phyloP scores from a whole-genome alignment of 2,888 invertebrate species.

The Troides helena region DNA sequence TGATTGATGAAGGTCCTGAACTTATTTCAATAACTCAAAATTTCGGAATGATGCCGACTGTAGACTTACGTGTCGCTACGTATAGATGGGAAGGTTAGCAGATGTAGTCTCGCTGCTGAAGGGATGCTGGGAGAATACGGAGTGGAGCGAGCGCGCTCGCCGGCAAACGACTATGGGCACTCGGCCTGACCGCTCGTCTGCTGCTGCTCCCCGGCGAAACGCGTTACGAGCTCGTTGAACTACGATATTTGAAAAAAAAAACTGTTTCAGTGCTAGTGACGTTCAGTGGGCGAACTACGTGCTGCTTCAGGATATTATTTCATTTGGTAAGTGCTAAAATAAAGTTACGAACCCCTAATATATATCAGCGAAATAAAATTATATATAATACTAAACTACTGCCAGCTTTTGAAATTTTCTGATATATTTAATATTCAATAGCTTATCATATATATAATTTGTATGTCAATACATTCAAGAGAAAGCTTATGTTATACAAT shows the following conservation, averaged over 20 bases:
- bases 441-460: no score
- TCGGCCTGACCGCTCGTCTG: constrained; percentile 12
- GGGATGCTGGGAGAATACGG: background rate
- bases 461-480: no score
- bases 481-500: no score
- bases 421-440: no score
- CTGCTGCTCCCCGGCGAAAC: background rate
- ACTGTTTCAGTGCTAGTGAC: constrained; percentile 10
- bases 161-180: constrained; percentile 17
- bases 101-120: background rate
- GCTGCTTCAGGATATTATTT: constrained; percentile 11
- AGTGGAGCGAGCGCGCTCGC: constrained; percentile 2
- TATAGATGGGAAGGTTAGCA: background rate
- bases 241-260: constrained; percentile 1
- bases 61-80: background rate
- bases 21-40: constrained; percentile 1
- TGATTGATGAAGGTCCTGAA: background rate
- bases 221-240: constrained; percentile 3
- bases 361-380: background rate
- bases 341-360: background rate
- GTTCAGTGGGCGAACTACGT: constrained; percentile 3
- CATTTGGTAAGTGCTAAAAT: constrained; percentile 12
- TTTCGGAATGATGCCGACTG: background rate
- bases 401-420: no score
- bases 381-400: no score